A percentile compares a stretch with the other conserved stretches of the same genome.
Evolutionary conservation across 1,140 invertebrate species (phyloP).

Genomic region (Phymastichus coffea): DNA sequence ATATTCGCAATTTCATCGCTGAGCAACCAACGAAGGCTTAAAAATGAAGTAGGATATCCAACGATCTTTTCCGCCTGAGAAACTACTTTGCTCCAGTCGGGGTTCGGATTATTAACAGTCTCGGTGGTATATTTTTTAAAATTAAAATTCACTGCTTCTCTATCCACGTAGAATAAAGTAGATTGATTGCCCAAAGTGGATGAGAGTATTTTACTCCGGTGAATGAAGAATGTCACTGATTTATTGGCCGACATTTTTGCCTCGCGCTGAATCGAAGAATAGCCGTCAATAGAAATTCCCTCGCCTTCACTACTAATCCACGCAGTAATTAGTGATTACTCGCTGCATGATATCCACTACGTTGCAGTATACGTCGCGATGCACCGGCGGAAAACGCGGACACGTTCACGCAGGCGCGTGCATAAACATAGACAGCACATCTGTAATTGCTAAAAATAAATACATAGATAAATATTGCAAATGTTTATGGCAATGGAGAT

Average conservation of each 20-base stretch:
- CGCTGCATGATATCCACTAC: too few relatives aligned
- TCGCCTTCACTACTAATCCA: too few relatives aligned
- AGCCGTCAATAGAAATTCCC: constrained; percentile 9
- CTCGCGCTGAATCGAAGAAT: not conserved
- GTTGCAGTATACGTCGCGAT: too few relatives aligned
- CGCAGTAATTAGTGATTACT: too few relatives aligned
- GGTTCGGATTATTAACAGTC: constrained; percentile 59
- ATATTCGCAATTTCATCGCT: constrained; percentile 94
- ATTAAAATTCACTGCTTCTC: not conserved
- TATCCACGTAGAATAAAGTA: constrained; percentile 11
- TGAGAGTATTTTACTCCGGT: constrained; percentile 31
- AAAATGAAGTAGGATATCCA: constrained; percentile 92
- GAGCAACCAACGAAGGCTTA: constrained; percentile 84
- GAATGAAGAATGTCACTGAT: constrained; percentile 32
- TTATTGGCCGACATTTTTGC: constrained; percentile 44
- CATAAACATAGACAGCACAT: too few relatives aligned
- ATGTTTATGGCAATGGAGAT: too few relatives aligned
- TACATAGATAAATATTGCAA: too few relatives aligned
- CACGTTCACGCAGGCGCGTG: too few relatives aligned
- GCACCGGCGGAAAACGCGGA: too few relatives aligned
- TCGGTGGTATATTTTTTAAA: constrained; percentile 28
- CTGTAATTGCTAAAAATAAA: too few relatives aligned
- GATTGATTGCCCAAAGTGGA: constrained; percentile 33
- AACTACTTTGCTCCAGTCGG: constrained; percentile 88
- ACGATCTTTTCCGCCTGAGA: constrained; percentile 94